Conservation (phyloP, 2,113 vertebrate genomes). For the Thalassoma bifasciatum region DNA sequence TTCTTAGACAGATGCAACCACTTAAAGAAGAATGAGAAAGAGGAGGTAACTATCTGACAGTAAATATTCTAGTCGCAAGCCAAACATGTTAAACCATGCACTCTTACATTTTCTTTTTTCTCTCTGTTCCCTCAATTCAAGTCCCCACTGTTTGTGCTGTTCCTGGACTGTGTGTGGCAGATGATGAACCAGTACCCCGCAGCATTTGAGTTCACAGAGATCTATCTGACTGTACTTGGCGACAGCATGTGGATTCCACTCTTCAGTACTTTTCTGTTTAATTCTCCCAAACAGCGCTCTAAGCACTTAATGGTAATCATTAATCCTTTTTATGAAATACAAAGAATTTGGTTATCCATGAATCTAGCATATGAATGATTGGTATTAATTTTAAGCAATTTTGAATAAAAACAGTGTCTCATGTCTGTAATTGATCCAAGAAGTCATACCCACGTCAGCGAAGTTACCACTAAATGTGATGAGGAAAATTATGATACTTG, state of each 20-base stretch:
- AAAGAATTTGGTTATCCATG: too few species aligned
- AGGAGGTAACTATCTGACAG: conserved; percentile 83
- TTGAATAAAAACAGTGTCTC: too few species aligned
- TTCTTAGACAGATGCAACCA: conserved; percentile 98
- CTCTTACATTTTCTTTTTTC: neutral
- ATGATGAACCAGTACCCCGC: conserved; percentile 94
- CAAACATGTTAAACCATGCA: neutral
- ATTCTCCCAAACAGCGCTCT: conserved; percentile 89
- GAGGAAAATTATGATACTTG: conserved; percentile 3
- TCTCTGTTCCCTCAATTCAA: conserved; percentile 59
- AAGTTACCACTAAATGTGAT: neutral
- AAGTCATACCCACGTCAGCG: conserved; percentile 1
- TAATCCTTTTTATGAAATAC: neutral
- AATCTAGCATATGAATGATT: too few species aligned
- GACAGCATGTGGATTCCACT: conserved; percentile 93
- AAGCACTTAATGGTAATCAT: conserved; percentile 89
- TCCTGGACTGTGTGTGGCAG: conserved; percentile 97
- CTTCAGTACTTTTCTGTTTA: conserved; percentile 98
- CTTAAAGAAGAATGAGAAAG: conserved; percentile 93
- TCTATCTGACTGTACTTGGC: conserved; percentile 90
- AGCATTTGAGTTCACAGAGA: conserved; percentile 95
- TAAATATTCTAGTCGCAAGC: neutral
- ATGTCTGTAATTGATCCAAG: neutral
- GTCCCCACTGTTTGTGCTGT: conserved; percentile 95
- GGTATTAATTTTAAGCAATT: too few species aligned